Evolutionary conservation across 2,113 vertebrate genomes (phyloP), one percentile per base, ranked within the genome.

Genomic region (Triplophysa dalaica): DNA sequence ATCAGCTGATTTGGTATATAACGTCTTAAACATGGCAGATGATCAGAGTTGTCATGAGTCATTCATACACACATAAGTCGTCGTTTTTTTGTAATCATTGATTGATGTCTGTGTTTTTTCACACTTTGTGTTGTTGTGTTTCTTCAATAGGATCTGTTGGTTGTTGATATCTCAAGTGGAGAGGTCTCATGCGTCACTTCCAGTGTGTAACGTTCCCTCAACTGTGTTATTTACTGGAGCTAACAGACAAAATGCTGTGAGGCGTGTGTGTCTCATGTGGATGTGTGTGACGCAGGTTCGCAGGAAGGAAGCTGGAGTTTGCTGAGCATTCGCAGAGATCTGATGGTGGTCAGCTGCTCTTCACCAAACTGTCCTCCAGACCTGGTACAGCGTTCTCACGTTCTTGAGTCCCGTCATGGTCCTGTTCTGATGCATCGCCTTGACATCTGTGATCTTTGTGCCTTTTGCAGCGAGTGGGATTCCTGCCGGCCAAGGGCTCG

Each of bases 311-410:
- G 76, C 85, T 93, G 93, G 93, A 84, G 83, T 61, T 82, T 98
- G 75, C 92, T 99, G 77, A 94, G 93, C 50, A 88, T 97, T 52
- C 93, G 95, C 79, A 89, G 89, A 82, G 94, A 99, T 86, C 87
- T 98, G 76, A 91, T 98, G 90, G 95, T 98, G 81, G 95, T 93
- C 83, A 92, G 92, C 84, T 95, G 93, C 87, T 98, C 94, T 0
- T 94, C 97, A 1, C 97, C 96, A 0, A 93, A 90, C 85, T 89
- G 81, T 0, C 96, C 95, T 2, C 95, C 94, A 2, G 90, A 86
- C 75, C 88, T 95, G 91, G 95, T 96, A 89, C n/a, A 50, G 3
- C 16, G 4, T 10, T 19, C 61, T 93, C 91, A 56, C 4, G 33
- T 7, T 7, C 5, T 7, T 8, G 33, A 38, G 33, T 38, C 33